phyloP scores from a whole-genome alignment of 2,888 invertebrate species.

The Podabrus alpinus region DNA sequence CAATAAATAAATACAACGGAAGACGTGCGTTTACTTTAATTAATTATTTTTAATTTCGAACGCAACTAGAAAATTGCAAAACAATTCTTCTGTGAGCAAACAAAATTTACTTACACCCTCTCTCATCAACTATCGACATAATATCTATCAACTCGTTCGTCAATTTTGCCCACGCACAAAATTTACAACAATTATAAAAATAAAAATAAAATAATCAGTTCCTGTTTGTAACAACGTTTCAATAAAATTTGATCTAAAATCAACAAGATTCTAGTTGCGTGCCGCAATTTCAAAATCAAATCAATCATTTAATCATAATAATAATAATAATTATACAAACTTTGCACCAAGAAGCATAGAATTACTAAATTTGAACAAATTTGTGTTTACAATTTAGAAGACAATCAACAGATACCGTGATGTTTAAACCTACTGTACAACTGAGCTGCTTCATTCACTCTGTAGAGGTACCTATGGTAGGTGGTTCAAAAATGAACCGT shows the following conservation, averaged over 20 bases:
- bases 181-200: not conserved
- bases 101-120: not conserved
- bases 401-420: conserved; percentile 35
- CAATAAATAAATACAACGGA: conserved; percentile 27
- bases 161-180: not conserved
- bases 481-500: conserved; percentile 51
- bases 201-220: not conserved
- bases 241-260: not conserved
- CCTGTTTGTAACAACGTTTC: not conserved
- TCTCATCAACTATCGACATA: no score
- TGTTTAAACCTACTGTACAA: conserved; percentile 49
- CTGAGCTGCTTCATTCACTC: conserved; percentile 52
- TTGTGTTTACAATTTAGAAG: conserved; percentile 28
- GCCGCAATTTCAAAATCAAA: not conserved
- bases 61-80: not conserved
- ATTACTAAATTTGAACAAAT: conserved; percentile 25
- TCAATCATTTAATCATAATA: not conserved
- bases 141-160: no score
- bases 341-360: conserved; percentile 11
- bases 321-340: conserved; percentile 12
- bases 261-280: not conserved
- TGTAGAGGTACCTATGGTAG: conserved; percentile 55
- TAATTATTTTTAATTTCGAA: not conserved
- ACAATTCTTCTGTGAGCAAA: not conserved
- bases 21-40: conserved; percentile 20